These are phyloP conservation scores for Eilema griseolum DNA, from an alignment of 2,888 invertebrate genomes.

Conservation along the genomic window DNA sequence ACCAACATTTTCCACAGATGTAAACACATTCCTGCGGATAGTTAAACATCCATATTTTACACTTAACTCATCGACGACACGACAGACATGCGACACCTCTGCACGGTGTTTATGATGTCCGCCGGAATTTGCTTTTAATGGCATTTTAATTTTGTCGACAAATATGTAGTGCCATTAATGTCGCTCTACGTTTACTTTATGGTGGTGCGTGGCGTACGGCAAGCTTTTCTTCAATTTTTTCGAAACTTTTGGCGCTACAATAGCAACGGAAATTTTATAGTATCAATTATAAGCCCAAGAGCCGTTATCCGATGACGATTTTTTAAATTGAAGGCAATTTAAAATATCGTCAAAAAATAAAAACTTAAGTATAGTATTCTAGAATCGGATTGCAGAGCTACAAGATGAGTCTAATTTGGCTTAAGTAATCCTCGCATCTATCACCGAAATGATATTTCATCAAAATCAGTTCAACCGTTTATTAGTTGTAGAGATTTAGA, in stretches of 20 bases:
- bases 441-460: not conserved
- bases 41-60: constrained; percentile 34
- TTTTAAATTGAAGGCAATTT: too few relatives aligned
- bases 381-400: not conserved
- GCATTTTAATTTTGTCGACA: constrained; percentile 41
- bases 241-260: not conserved
- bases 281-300: not conserved
- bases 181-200: constrained; percentile 16
- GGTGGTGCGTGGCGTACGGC: constrained; percentile 7
- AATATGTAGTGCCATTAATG: constrained; percentile 32
- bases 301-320: not conserved
- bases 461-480: not conserved
- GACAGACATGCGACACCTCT: constrained; percentile 19
- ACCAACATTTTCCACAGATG: constrained; percentile 16
- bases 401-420: too few relatives aligned
- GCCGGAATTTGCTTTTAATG: constrained; percentile 25
- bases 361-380: not conserved
- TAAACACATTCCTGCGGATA: constrained; percentile 13
- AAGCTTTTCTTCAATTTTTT: not conserved
- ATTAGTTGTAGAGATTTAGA: not conserved
- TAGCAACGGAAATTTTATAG: not conserved
- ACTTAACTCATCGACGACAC: constrained; percentile 23
- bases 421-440: too few relatives aligned
- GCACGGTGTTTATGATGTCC: constrained; percentile 36
- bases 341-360: not conserved